Percentiles rank a stretch among this genome's conserved stretches.
These are phyloP conservation scores for Ceratina australensis DNA, from an alignment of 1,140 invertebrate species.

Conservation along the genomic window DNA sequence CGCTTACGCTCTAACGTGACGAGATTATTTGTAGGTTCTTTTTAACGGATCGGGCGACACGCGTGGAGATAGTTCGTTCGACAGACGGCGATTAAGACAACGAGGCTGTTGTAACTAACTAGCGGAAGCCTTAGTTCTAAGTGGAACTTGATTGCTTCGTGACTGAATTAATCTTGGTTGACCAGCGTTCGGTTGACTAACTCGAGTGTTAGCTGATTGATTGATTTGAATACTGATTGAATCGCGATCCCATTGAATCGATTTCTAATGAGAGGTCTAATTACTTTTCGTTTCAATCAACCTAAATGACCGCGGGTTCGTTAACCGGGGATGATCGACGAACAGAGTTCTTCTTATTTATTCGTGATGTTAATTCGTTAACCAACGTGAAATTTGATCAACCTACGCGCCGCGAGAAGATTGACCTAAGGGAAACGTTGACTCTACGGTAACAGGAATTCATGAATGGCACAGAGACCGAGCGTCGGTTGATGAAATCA, in stretches of 20 bases:
- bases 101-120: not conserved
- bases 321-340: not conserved
- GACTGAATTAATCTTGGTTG: slow-evolving; percentile 7
- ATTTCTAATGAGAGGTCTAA: not conserved
- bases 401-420: not conserved
- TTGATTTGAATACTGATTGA: slow-evolving; percentile 2
- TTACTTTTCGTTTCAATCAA: not conserved
- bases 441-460: slow-evolving; percentile 3
- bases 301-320: not conserved
- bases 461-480: not conserved
- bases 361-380: too few species aligned
- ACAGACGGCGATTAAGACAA: not conserved
- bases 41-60: not conserved
- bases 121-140: not conserved
- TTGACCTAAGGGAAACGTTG: not conserved
- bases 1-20: too few species aligned
- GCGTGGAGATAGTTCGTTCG: not conserved
- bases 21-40: too few species aligned
- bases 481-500: slow-evolving; percentile 31
- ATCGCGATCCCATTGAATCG: not conserved
- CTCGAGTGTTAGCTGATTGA: slow-evolving; percentile 2
- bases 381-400: not conserved
- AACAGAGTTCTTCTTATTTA: too few species aligned
- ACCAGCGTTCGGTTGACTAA: slow-evolving; percentile 13
- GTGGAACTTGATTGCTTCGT: slow-evolving; percentile 9